Evolutionary conservation across 2,113 vertebrate genomes (phyloP).

Genomic region (Dascyllus trimaculatus): DNA sequence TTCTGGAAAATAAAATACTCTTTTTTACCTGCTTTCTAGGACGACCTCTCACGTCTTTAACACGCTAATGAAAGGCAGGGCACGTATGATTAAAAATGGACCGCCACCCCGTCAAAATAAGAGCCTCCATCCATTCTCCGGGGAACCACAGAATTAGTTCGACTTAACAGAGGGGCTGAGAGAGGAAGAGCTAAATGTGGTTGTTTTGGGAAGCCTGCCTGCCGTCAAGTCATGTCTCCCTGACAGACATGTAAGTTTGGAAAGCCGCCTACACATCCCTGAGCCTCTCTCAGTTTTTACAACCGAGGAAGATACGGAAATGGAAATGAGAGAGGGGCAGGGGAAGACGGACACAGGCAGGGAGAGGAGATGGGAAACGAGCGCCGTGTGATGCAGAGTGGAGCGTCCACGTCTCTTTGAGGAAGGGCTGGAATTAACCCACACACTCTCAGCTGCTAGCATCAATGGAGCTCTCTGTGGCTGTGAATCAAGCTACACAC

Average conservation of each 20-base stretch:
- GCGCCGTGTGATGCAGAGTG: slow-evolving; percentile 71
- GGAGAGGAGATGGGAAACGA: slow-evolving; percentile 30
- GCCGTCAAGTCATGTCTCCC: slow-evolving; percentile 70
- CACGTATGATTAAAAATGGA: not conserved
- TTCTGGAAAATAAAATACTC: not conserved
- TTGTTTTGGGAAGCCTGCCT: slow-evolving; percentile 65
- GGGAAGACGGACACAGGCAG: not conserved
- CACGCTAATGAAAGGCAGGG: slow-evolving; percentile 2
- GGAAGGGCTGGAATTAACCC: slow-evolving; percentile 51
- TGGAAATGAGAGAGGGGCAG: not conserved
- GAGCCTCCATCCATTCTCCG: slow-evolving; percentile 31
- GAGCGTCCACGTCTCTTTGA: slow-evolving; percentile 62
- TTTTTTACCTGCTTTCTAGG: not conserved
- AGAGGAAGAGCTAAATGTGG: slow-evolving; percentile 69
- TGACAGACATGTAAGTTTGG: slow-evolving; percentile 79
- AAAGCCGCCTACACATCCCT: slow-evolving; percentile 68
- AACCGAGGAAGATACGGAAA: slow-evolving; percentile 26
- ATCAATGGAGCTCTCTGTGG: slow-evolving; percentile 58
- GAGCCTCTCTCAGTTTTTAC: slow-evolving; percentile 59
- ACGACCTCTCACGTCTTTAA: not conserved
- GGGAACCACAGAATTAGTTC: slow-evolving; percentile 43
- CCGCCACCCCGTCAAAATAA: slow-evolving; percentile 22
- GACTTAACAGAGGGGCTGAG: slow-evolving; percentile 50
- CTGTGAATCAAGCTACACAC: slow-evolving; percentile 61
- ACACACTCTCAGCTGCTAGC: slow-evolving; percentile 53